Evolutionary conservation across 2,113 vertebrate genomes (phyloP).

Genomic region (Amblyornis subalaris): DNA sequence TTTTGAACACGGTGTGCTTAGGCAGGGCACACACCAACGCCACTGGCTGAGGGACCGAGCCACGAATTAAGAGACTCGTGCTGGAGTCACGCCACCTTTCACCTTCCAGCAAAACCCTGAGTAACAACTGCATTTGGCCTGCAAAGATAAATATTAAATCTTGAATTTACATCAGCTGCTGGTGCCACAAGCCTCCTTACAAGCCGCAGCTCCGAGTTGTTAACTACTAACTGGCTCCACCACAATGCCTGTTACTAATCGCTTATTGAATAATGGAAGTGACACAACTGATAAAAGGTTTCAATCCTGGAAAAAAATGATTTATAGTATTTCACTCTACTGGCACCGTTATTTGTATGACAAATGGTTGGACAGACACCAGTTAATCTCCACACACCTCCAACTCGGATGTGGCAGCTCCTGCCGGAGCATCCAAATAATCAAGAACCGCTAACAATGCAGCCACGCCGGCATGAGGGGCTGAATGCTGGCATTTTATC

Average conservation of each 20-base stretch:
- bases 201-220: neutral
- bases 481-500: slow-evolving; percentile 36
- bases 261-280: slow-evolving; percentile 91
- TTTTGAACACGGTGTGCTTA: neutral
- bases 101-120: neutral
- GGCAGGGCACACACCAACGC: neutral
- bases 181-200: neutral
- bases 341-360: slow-evolving; percentile 80
- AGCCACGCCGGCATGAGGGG: neutral
- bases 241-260: slow-evolving; percentile 84
- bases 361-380: slow-evolving; percentile 72
- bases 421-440: slow-evolving; percentile 25
- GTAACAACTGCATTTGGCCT: neutral
- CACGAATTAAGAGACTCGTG: neutral
- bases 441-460: slow-evolving; percentile 11
- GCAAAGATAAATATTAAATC: neutral
- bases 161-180: neutral
- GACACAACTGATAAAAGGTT: slow-evolving; percentile 94
- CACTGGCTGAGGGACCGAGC: accelerated
- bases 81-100: neutral
- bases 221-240: slow-evolving; percentile 73
- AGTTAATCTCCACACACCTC: slow-evolving; percentile 65
- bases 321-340: slow-evolving; percentile 87
- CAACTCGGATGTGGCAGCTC: slow-evolving; percentile 1
- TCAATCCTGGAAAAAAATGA: slow-evolving; percentile 84